phyloP scores from a whole-genome alignment of 1,140 invertebrate genomes.

The Aricia agestis region DNA sequence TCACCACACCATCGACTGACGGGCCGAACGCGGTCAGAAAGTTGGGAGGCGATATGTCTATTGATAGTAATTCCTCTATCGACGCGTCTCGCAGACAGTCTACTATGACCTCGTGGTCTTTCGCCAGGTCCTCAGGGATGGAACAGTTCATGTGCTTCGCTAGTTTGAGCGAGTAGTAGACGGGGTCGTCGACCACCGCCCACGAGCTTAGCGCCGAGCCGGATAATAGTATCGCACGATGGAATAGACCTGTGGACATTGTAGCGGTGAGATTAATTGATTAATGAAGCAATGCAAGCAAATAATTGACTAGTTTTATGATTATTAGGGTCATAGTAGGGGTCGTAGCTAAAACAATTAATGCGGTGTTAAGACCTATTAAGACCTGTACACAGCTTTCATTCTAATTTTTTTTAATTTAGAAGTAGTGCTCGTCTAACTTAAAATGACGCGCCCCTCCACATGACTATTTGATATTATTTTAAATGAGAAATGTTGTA shows the following conservation, averaged over 20 bases:
- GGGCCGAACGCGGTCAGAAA: slow-evolving; percentile 91
- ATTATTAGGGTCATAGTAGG: no score
- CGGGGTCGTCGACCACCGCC: slow-evolving; percentile 94
- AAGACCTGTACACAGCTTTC: no score
- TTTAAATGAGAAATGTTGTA: no score
- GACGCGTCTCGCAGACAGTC: slow-evolving; percentile 87
- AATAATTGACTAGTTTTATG: no score
- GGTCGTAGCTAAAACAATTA: no score
- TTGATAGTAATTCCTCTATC: slow-evolving; percentile 85
- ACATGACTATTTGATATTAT: no score
- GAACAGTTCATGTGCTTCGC: slow-evolving; percentile 92
- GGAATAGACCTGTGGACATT: slow-evolving; percentile 83
- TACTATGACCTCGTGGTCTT: slow-evolving; percentile 87
- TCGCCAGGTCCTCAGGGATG: slow-evolving; percentile 85
- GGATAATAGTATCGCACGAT: slow-evolving; percentile 91
- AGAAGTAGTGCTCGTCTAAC: no score
- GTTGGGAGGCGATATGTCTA: slow-evolving; percentile 88
- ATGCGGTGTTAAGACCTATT: no score
- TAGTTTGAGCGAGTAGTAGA: slow-evolving; percentile 82
- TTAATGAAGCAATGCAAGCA: not conserved
- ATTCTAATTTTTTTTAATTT: no score
- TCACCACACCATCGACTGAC: slow-evolving; percentile 91
- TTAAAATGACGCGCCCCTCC: no score
- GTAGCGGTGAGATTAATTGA: not conserved
- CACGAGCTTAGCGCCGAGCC: slow-evolving; percentile 95